Conservation (phyloP, 2,113 vertebrate species). For the Morone chrysops region DNA sequence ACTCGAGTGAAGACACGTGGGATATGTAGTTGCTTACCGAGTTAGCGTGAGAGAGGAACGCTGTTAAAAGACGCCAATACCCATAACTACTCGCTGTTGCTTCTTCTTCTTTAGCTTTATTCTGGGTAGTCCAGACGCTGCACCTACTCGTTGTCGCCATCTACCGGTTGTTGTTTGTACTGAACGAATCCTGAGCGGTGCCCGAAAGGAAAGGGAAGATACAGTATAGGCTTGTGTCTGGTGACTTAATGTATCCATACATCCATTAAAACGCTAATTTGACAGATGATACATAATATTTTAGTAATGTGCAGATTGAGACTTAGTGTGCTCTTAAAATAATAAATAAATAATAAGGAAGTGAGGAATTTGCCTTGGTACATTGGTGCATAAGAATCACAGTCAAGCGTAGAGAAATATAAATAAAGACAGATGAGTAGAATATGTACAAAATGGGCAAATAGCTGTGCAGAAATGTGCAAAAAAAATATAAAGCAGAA, state of each 20-base stretch:
- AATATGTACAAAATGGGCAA: too few species aligned
- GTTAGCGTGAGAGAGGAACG: rapidly evolving
- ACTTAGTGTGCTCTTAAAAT: not conserved
- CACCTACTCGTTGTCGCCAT: not conserved
- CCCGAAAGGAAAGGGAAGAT: not conserved
- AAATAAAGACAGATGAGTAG: too few species aligned
- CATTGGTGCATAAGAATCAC: too few species aligned
- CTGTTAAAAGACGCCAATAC: slow-evolving; percentile 8
- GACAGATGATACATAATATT: too few species aligned
- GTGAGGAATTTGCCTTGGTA: too few species aligned
- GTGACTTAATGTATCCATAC: too few species aligned
- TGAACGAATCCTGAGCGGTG: not conserved
- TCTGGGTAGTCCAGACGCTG: not conserved
- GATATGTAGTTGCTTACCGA: slow-evolving; percentile 34
- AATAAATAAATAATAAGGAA: too few species aligned
- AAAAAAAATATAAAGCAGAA: too few species aligned
- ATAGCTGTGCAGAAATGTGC: too few species aligned
- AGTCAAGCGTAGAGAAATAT: too few species aligned
- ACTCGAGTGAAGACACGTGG: not conserved
- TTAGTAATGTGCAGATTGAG: not conserved
- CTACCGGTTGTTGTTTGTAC: not conserved
- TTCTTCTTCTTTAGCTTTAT: not conserved
- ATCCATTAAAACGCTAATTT: not conserved
- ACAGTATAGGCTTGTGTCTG: not conserved
- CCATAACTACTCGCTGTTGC: slow-evolving; percentile 3